Conservation (phyloP, 2,888 invertebrate species). For the Anarsia innoxiella region DNA sequence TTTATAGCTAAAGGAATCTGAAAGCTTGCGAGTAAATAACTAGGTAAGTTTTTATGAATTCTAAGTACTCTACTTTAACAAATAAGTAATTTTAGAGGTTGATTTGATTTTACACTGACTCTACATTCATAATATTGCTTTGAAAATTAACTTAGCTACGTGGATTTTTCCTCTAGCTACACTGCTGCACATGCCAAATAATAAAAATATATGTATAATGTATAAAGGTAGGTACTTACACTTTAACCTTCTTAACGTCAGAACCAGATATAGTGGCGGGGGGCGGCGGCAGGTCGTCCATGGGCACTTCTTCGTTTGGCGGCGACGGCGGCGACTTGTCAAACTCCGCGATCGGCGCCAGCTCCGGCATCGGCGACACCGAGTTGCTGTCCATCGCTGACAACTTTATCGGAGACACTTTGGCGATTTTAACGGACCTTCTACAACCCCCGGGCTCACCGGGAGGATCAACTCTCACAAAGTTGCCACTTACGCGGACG, state of each 20-base stretch:
- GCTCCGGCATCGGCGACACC: slow-evolving; percentile 80
- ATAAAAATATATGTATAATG: background rate
- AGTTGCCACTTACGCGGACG: slow-evolving; percentile 11
- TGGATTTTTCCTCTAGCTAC: no score
- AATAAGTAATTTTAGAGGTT: no score
- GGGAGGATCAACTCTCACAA: slow-evolving; percentile 33
- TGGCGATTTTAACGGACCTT: slow-evolving; percentile 48
- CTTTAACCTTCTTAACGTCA: slow-evolving; percentile 73
- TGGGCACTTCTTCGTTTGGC: slow-evolving; percentile 76
- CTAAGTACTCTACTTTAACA: no score
- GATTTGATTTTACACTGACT: no score
- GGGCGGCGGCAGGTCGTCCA: slow-evolving; percentile 80
- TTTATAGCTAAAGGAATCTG: no score
- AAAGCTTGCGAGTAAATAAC: no score
- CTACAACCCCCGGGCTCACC: slow-evolving; percentile 44
- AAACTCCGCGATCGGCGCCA: slow-evolving; percentile 82
- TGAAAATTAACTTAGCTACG: no score
- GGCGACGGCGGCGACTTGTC: slow-evolving; percentile 81
- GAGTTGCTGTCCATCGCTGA: slow-evolving; percentile 80
- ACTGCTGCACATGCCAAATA: no score
- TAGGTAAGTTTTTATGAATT: no score
- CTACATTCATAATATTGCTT: no score
- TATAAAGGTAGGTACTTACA: slow-evolving; percentile 45
- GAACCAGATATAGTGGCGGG: slow-evolving; percentile 74
- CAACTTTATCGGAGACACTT: slow-evolving; percentile 75